Base-by-base conservation (phyloP, 2,888 invertebrate genomes). In the Dascillus cervinus region DNA sequence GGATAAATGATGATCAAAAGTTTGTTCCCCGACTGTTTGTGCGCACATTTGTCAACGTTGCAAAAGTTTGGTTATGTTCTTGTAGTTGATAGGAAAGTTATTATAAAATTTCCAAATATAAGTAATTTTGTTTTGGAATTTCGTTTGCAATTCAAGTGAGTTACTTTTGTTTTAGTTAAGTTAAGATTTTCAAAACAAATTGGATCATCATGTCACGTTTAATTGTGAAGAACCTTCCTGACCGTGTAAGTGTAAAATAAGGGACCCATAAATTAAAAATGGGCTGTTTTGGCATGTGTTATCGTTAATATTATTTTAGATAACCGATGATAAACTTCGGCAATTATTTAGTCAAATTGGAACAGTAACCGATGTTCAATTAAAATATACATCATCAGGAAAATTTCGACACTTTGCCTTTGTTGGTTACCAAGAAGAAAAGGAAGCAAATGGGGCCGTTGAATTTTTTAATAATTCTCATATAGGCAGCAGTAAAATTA, bases 361-460 rank as follows among this genome's bases (percentile, higher is more conserved):
- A 11, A 75, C 76, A 41, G 79, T 98, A 4, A 97, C 96, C 4
- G 97, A 98, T 67, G 76, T 95, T 4, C 88, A 91, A 52, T 65
- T 97, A 4, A 97, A 96, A 62, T 95, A 85, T 55, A 91, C 90
- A 1, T 76, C 82, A 48, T 82, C 89, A 69, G 95, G 96, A 4
- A 81, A 80, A 56, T 97, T 97, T 60, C 73, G 97, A 36, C 82
- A 85, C 52, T 97, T 97, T 67, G 91, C 83, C 3, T 97, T 97
- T 58, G 70, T 98, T 47, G 97, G 97, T 4, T 97, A 79, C 62
- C 80, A 86, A 55, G 77, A 72, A 11, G 84, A 83, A 39, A 77
- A 80, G 26, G 83, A 89, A 55, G 95, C 92, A 0, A 56, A 74
- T 26, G 70, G 70, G 15, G 96, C 96, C 0, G 70, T 79, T 15